Percentiles rank a stretch among this genome's conserved stretches.
Evolutionary conservation across 2,113 vertebrate genomes (phyloP).

Genomic region (Ptilonorhynchus violaceus): DNA sequence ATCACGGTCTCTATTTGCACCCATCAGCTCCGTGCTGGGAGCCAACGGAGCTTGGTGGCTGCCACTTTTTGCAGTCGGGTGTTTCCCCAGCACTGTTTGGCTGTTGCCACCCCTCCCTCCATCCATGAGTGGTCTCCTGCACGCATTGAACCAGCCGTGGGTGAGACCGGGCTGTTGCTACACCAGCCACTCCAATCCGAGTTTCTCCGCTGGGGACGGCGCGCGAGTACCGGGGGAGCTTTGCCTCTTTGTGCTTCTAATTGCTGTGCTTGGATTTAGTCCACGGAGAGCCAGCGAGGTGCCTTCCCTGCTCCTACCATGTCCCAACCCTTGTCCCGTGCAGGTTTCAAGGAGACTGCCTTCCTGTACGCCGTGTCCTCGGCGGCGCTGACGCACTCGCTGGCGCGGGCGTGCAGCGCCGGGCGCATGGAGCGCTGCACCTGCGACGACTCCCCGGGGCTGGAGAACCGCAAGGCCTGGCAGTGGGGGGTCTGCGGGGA

Average conservation of each 20-base stretch:
- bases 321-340: neutral
- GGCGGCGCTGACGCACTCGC: constrained; percentile 87
- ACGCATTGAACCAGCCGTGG: neutral
- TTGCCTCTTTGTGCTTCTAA: neutral
- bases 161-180: neutral
- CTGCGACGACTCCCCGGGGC: constrained; percentile 92
- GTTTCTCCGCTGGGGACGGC: neutral
- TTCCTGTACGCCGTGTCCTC: constrained; percentile 93
- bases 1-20: rapidly evolving
- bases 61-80: neutral
- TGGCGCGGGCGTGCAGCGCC: constrained; percentile 94
- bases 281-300: neutral
- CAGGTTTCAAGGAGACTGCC: constrained; percentile 96
- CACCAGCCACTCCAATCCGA: neutral
- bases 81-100: neutral
- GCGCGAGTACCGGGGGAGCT: neutral
- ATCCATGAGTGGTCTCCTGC: neutral
- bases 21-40: neutral
- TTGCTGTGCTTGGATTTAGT: neutral
- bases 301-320: neutral
- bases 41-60: neutral
- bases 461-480: constrained; percentile 95
- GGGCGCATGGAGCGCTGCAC: constrained; percentile 98
- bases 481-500: constrained; percentile 97
- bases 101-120: neutral